Evolutionary conservation across 2,797 vertebrate genomes (phyloP).

Genomic region (Siniperca undulata): DNA sequence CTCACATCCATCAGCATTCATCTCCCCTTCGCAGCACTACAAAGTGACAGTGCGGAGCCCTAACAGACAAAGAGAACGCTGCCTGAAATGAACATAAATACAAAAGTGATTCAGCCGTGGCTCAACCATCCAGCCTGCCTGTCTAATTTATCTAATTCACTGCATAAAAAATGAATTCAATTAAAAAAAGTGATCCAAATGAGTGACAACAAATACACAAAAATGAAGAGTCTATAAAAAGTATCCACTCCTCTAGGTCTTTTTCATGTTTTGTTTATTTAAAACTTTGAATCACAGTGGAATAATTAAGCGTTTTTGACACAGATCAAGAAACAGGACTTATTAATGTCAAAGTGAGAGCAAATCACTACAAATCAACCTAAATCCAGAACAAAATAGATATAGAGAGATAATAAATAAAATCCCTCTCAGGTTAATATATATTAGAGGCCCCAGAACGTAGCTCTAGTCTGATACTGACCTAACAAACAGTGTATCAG

Average conservation of each 20-base stretch:
- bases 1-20: constrained; percentile 73
- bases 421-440: background rate
- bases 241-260: constrained; percentile 5
- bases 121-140: constrained; percentile 63
- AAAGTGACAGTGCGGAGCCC: constrained; percentile 60
- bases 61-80: constrained; percentile 55
- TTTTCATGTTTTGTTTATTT: constrained; percentile 9
- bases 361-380: constrained; percentile 21
- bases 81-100: constrained; percentile 68
- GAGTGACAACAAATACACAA: constrained; percentile 60
- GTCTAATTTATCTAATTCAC: constrained; percentile 75
- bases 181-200: constrained; percentile 72
- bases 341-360: constrained; percentile 14
- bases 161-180: constrained; percentile 79
- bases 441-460: constrained; percentile 5
- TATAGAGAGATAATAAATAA: too few species aligned
- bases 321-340: constrained; percentile 14
- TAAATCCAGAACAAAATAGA: background rate
- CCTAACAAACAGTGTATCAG: background rate
- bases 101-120: constrained; percentile 67
- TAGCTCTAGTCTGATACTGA: background rate
- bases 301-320: constrained; percentile 17
- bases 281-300: constrained; percentile 21
- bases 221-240: constrained; percentile 14
- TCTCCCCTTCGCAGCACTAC: constrained; percentile 46